Evolutionary conservation across 2,888 invertebrate genomes (phyloP).

Genomic region (Lucinisca nassula): DNA sequence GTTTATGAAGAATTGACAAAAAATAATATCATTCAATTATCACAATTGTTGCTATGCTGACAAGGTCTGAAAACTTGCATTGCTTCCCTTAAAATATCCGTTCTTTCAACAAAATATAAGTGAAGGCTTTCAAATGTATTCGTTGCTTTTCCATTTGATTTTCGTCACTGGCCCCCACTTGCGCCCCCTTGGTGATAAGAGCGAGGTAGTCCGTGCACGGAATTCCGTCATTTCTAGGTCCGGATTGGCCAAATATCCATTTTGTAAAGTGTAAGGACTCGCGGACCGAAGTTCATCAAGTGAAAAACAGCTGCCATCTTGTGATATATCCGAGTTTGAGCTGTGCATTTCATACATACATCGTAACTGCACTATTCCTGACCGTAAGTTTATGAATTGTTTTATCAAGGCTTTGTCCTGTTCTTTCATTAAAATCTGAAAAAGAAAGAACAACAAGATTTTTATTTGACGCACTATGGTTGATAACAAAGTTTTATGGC

Average conservation of each 20-base stretch:
- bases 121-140: slow-evolving; percentile 76
- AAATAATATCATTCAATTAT: too few species aligned
- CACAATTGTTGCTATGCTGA: neutral
- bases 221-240: slow-evolving; percentile 72
- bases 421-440: slow-evolving; percentile 80
- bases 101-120: too few species aligned
- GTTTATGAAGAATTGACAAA: too few species aligned
- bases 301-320: slow-evolving; percentile 78
- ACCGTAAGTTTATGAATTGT: slow-evolving; percentile 80
- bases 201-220: slow-evolving; percentile 71
- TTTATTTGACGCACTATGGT: too few species aligned
- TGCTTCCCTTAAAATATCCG: too few species aligned
- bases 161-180: slow-evolving; percentile 63
- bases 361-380: slow-evolving; percentile 78
- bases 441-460: slow-evolving; percentile 12
- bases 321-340: slow-evolving; percentile 78
- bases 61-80: too few species aligned
- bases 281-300: slow-evolving; percentile 70
- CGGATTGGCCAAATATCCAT: slow-evolving; percentile 47
- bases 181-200: slow-evolving; percentile 69
- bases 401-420: slow-evolving; percentile 80
- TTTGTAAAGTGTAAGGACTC: slow-evolving; percentile 42
- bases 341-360: slow-evolving; percentile 74
- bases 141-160: slow-evolving; percentile 80
- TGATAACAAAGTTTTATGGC: too few species aligned